Evolutionary conservation across 1,140 invertebrate species (phyloP), one percentile per base, ranked within the genome.

Genomic region (Leptinotarsa texana): DNA sequence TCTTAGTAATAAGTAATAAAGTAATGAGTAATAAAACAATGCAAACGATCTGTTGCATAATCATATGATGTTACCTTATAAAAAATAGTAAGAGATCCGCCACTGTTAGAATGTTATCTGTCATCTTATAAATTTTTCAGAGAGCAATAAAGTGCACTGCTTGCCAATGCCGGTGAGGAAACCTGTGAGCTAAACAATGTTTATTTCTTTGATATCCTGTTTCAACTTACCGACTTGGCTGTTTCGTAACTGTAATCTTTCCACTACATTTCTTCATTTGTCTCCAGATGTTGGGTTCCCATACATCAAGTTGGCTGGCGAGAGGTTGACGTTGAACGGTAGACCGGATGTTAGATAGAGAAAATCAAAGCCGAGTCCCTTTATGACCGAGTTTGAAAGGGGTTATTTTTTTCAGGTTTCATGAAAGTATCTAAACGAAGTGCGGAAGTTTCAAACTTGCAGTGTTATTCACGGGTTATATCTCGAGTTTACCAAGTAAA

Each of bases 241-340:
- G 75, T 74, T 69, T 63, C 69, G 69, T 70, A 63, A 48, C 22
- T 72, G 77, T 75, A 78, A 78, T 78, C 74, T 78, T 78, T 78
- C 72, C 74, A 72, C 77, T 75, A 78, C 79, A 80, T 81, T 80
- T 81, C 80, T 80, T 81, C 79, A 81, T 81, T 81, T 81, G 77
- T 79, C 77, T 78, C 75, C 76, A 76, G 74, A 79, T 79, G 78
- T 74, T 79, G 74, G 74, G 49, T 72, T 65, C 51, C 57, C 70
- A 76, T 78, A 78, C 75, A 78, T 78, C 74, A 75, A 71, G 49
- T 71, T 71, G 69, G 69, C 69, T 18, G 57, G 49, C 69, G 13
- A 21, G 69, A 18, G 18, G 51, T 57, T 57, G 51, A 57, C 51
- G 51, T 4, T 57, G 51, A 57, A 57, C 15, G 51, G 33, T 42